Conservation (phyloP, 92 coral and sea anemone species). For the Epizoanthus ramosus region DNA sequence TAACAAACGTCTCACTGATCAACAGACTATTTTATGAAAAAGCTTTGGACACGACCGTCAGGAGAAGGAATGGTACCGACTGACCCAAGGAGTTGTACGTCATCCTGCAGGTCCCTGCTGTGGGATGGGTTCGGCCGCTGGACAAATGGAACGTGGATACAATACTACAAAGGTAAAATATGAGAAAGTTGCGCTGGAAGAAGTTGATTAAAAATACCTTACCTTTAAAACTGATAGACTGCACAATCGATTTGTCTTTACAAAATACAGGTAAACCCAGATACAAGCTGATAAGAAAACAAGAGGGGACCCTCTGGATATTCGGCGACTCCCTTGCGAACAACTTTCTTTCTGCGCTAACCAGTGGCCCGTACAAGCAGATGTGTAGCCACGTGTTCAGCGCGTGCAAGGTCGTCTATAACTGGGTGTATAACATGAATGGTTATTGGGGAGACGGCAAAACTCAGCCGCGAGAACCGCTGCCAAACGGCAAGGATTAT, state of each 20-base stretch:
- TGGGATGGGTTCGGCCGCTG: slow-evolving; percentile 96
- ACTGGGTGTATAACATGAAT: slow-evolving; percentile 88
- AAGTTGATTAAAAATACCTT: neutral
- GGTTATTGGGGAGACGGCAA: slow-evolving; percentile 85
- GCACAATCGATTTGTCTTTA: neutral
- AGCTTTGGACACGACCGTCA: neutral
- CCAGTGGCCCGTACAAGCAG: slow-evolving; percentile 63
- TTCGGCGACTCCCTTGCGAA: slow-evolving; percentile 89
- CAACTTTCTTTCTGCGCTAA: slow-evolving; percentile 56
- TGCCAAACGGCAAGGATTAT: slow-evolving; percentile 79
- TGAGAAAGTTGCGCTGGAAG: neutral
- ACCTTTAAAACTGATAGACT: neutral
- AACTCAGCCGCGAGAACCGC: slow-evolving; percentile 73
- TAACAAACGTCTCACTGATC: no score
- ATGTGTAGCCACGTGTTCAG: slow-evolving; percentile 65
- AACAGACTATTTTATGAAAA: slow-evolving; percentile 17
- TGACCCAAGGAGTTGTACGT: neutral
- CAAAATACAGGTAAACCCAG: slow-evolving; percentile 7
- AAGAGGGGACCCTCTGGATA: slow-evolving; percentile 66
- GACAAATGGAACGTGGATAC: slow-evolving; percentile 71
- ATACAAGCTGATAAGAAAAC: slow-evolving; percentile 33
- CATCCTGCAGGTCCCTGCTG: slow-evolving; percentile 56
- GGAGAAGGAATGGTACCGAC: neutral
- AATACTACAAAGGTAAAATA: slow-evolving; percentile 64
- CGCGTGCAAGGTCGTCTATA: slow-evolving; percentile 65